phyloP scores from a whole-genome alignment of 2,797 vertebrate species.

The Lateolabrax maculatus region DNA sequence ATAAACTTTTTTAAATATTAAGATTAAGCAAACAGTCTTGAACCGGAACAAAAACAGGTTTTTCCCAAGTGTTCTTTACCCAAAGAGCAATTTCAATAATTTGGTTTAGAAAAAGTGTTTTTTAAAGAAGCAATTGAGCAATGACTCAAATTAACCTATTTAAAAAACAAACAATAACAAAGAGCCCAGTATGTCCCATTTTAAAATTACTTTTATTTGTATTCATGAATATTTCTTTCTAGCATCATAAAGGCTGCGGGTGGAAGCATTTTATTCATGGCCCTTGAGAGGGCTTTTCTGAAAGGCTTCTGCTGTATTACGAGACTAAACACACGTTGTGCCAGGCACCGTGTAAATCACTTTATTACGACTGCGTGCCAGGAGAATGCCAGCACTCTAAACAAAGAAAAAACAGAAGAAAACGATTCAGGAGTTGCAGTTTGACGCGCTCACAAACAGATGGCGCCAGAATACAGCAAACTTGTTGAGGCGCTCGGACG shows the following conservation, averaged over 20 bases:
- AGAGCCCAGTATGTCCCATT: background rate
- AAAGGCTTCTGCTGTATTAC: background rate
- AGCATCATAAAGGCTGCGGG: background rate
- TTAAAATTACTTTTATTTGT: background rate
- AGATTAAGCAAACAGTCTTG: background rate
- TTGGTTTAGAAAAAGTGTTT: too few species aligned
- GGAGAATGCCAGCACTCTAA: background rate
- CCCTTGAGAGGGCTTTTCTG: background rate
- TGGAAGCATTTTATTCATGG: background rate
- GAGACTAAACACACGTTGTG: constrained; percentile 2
- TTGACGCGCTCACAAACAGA: constrained; percentile 1
- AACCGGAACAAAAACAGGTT: background rate
- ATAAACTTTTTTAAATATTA: too few species aligned
- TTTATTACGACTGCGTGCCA: background rate
- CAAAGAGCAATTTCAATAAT: background rate
- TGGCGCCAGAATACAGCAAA: constrained; percentile 42
- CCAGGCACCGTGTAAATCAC: background rate
- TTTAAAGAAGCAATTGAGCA: background rate
- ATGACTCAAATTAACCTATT: background rate
- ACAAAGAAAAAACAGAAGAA: background rate
- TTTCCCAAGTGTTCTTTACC: background rate
- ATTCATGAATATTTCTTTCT: background rate
- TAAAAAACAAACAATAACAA: background rate
- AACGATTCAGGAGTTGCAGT: background rate
- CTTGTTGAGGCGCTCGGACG: accelerated